Evolutionary conservation across 2,888 invertebrate species (phyloP).

Genomic region (Dysmachus trigonus): DNA sequence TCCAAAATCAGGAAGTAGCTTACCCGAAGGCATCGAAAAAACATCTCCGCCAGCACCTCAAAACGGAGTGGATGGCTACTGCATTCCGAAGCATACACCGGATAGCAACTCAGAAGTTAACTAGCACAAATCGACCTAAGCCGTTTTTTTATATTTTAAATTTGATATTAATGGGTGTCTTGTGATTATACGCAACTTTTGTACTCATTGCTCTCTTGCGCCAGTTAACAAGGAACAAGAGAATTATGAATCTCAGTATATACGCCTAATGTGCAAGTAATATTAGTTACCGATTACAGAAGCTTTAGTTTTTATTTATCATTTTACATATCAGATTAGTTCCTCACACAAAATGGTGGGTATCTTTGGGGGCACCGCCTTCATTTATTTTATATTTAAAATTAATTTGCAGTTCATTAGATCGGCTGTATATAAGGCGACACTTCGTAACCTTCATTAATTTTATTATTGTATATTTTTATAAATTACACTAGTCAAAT

Average conservation of each 20-base stretch:
- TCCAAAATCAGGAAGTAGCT: constrained; percentile 57
- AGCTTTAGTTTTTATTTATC: constrained; percentile 26
- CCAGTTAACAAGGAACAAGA: not conserved
- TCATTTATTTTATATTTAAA: not conserved
- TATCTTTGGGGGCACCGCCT: not conserved
- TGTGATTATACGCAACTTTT: not conserved
- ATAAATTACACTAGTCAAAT: constrained; percentile 40
- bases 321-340: constrained; percentile 22
- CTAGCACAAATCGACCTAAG: not conserved
- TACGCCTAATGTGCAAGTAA: constrained; percentile 19
- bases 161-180: constrained; percentile 14
- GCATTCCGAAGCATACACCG: constrained; percentile 56
- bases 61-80: constrained; percentile 57
- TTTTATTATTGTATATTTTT: constrained; percentile 40
- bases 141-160: not conserved
- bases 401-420: constrained; percentile 1
- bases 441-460: not conserved
- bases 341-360: constrained; percentile 18
- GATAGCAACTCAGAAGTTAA: constrained; percentile 28
- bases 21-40: constrained; percentile 27
- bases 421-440: constrained; percentile 13
- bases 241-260: not conserved
- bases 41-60: constrained; percentile 51
- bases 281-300: constrained; percentile 29
- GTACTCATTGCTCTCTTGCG: constrained; percentile 13